These are phyloP conservation scores for Hylyphantes graminicola DNA, from an alignment of 1,140 invertebrate species.

Conservation along the genomic window DNA sequence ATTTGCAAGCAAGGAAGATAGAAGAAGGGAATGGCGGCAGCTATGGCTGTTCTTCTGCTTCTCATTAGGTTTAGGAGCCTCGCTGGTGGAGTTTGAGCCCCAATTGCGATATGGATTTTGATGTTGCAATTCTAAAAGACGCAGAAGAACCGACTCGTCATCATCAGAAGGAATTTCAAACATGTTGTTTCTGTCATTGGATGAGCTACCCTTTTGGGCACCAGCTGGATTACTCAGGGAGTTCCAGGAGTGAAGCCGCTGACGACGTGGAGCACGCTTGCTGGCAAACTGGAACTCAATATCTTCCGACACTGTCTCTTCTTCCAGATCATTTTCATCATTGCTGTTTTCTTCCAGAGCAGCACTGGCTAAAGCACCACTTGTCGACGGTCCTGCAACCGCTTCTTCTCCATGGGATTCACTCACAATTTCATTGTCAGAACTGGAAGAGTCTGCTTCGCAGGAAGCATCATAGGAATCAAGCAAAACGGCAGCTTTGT, in stretches of 20 bases:
- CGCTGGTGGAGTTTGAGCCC: constrained; percentile 3
- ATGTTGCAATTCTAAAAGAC: constrained; percentile 72
- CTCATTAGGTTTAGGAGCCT: constrained; percentile 20
- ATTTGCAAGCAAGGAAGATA: constrained; percentile 52
- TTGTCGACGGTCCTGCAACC: constrained; percentile 14
- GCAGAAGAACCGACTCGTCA: constrained; percentile 71
- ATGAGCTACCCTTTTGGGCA: constrained; percentile 7
- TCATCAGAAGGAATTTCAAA: constrained; percentile 64
- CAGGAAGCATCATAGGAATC: constrained; percentile 61
- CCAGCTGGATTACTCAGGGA: constrained; percentile 43
- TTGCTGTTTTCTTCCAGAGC: constrained; percentile 72
- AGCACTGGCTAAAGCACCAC: constrained; percentile 62
- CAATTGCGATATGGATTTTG: constrained; percentile 45
- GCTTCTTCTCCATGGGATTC: constrained; percentile 72
- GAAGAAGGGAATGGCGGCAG: constrained; percentile 52
- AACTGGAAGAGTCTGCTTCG: constrained; percentile 60
- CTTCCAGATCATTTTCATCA: constrained; percentile 84
- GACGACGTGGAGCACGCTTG: constrained; percentile 51
- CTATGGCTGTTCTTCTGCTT: constrained; percentile 48
- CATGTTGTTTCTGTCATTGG: constrained; percentile 13
- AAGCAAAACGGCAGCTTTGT: constrained; percentile 29
- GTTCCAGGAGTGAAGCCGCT: constrained; percentile 49
- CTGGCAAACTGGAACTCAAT: constrained; percentile 76
- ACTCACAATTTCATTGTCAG: constrained; percentile 52
- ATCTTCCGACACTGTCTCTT: constrained; percentile 83